phyloP scores from a whole-genome alignment of 2,888 invertebrate genomes.

The Agrilus cyanescens region DNA sequence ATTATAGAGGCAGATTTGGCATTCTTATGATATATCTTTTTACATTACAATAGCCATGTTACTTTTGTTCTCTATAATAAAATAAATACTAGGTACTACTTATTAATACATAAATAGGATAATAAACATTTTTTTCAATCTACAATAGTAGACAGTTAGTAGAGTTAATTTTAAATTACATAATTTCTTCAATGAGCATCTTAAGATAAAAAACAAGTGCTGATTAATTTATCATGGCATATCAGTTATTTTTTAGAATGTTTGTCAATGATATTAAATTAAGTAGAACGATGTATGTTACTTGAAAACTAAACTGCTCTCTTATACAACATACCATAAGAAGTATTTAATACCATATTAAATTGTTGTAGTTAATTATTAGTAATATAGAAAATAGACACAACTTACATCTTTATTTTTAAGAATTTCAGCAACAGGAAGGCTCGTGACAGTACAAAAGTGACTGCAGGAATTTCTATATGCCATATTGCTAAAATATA shows the following conservation, averaged over 20 bases:
- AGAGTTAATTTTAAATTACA: no score
- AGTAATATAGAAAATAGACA: not conserved
- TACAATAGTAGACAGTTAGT: no score
- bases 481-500: slow-evolving; percentile 2
- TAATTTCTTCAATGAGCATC: no score
- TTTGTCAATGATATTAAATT: not conserved
- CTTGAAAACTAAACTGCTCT: slow-evolving; percentile 2
- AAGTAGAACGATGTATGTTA: slow-evolving; percentile 2
- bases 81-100: no score
- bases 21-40: no score
- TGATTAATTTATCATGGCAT: no score
- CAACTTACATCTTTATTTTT: slow-evolving; percentile 26
- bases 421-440: slow-evolving; percentile 26
- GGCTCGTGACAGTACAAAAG: slow-evolving; percentile 25
- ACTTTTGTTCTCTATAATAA: no score
- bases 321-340: slow-evolving; percentile 1
- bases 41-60: no score
- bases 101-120: no score
- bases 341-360: not conserved
- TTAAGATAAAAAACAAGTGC: no score
- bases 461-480: slow-evolving; percentile 25
- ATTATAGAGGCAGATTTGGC: no score
- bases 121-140: no score
- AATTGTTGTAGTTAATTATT: not conserved
- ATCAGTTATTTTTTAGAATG: not conserved